phyloP scores from a whole-genome alignment of 2,113 vertebrate species.

The Pungitius pungitius region DNA sequence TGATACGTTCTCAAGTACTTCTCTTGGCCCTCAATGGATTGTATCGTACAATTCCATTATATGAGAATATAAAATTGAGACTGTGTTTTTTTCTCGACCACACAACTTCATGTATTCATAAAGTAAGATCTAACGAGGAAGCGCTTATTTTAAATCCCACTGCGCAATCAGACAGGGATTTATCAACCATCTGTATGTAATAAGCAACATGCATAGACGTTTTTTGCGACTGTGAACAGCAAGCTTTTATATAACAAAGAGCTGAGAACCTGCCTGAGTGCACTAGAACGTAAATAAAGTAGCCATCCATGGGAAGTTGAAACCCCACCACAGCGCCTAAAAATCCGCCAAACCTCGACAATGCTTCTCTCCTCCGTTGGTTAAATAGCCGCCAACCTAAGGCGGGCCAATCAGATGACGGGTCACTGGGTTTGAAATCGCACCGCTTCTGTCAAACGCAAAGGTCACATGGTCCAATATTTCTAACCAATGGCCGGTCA shows the following conservation, averaged over 20 bases:
- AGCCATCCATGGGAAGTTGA: neutral
- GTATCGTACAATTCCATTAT: neutral
- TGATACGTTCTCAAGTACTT: neutral
- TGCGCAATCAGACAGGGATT: neutral
- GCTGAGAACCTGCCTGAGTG: no score
- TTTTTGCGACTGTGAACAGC: neutral
- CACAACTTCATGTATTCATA: neutral
- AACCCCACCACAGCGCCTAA: constrained; percentile 10
- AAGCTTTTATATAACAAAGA: neutral
- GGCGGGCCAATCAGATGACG: constrained; percentile 30
- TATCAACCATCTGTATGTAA: neutral
- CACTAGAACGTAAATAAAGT: neutral
- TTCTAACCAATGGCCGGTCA: constrained; percentile 27
- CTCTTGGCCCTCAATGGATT: neutral
- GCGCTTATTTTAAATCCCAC: neutral
- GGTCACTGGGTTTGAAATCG: constrained; percentile 28
- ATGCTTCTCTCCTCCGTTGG: constrained; percentile 24
- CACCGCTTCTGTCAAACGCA: neutral
- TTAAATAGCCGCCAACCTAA: constrained; percentile 15
- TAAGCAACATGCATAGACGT: neutral
- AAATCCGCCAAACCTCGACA: neutral
- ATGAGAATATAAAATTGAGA: no score
- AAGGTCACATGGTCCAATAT: constrained; percentile 13
- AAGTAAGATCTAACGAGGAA: neutral
- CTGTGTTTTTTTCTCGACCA: no score